Evolutionary conservation across 2,888 invertebrate genomes (phyloP).

Genomic region (Phasia obesa): DNA sequence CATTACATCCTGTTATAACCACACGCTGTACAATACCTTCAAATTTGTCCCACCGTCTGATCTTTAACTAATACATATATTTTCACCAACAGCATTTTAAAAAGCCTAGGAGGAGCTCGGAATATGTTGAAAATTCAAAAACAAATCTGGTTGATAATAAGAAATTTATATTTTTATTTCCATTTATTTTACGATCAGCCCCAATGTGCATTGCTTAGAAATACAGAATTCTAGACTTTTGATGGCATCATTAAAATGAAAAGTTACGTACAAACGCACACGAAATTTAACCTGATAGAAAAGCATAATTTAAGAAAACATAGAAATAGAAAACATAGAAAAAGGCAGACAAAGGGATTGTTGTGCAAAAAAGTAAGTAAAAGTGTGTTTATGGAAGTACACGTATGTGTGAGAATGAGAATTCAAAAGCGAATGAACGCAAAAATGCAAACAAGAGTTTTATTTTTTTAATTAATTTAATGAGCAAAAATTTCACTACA

Average conservation of each 20-base stretch:
- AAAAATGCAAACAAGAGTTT: neutral
- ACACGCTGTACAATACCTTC: too few relatives aligned
- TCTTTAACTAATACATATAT: too few relatives aligned
- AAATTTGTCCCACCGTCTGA: too few relatives aligned
- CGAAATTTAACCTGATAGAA: constrained; percentile 29
- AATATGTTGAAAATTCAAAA: too few relatives aligned
- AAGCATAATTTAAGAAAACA: constrained; percentile 7
- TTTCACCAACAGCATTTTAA: too few relatives aligned
- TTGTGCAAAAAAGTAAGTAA: constrained; percentile 1
- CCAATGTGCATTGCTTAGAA: neutral
- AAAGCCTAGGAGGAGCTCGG: too few relatives aligned
- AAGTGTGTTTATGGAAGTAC: neutral
- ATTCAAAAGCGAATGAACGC: neutral
- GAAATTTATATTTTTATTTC: too few relatives aligned
- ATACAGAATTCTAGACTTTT: constrained; percentile 14
- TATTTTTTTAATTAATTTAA: constrained; percentile 37
- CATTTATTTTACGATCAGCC: too few relatives aligned
- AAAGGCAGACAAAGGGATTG: neutral
- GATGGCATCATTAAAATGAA: constrained; percentile 47
- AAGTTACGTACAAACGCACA: constrained; percentile 8
- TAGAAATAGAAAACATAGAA: neutral
- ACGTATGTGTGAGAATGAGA: neutral
- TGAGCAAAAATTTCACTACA: constrained; percentile 37
- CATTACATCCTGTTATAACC: too few relatives aligned
- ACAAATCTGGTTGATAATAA: too few relatives aligned